These are phyloP conservation scores for Rhabdornis inornatus DNA, from an alignment of 2,113 vertebrate genomes.

Conservation along the genomic window DNA sequence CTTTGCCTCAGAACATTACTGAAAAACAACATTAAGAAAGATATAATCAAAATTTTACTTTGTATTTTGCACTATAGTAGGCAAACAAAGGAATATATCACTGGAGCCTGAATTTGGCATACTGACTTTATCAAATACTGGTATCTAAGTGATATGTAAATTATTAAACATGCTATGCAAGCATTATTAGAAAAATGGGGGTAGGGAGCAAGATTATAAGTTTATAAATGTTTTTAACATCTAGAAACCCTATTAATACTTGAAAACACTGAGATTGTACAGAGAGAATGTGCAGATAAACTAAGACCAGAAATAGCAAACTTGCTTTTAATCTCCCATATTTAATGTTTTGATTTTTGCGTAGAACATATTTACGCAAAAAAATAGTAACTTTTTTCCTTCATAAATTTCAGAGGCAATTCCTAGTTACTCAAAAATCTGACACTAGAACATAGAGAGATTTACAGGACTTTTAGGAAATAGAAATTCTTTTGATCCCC, in stretches of 20 bases:
- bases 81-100: not conserved
- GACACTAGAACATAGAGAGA: not conserved
- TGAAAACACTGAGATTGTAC: not conserved
- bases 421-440: not conserved
- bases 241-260: conserved; percentile 13
- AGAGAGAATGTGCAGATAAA: not conserved
- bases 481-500: not conserved
- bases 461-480: not conserved
- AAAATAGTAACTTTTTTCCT: not conserved
- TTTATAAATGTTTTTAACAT: conserved; percentile 1
- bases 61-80: not conserved
- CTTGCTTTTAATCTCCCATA: not conserved
- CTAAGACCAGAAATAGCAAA: not conserved
- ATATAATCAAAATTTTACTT: conserved; percentile 15
- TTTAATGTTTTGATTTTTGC: not conserved
- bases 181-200: conserved; percentile 13
- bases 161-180: conserved; percentile 50
- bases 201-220: conserved; percentile 7
- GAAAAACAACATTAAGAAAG: conserved; percentile 9
- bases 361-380: not conserved
- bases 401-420: not conserved
- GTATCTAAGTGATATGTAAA: conserved; percentile 59
- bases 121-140: conserved; percentile 7
- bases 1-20: not conserved
- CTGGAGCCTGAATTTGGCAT: not conserved